These are phyloP conservation scores for Rhinatrema bivittatum DNA, from an alignment of 2,797 vertebrate genomes.

Conservation along the genomic window DNA sequence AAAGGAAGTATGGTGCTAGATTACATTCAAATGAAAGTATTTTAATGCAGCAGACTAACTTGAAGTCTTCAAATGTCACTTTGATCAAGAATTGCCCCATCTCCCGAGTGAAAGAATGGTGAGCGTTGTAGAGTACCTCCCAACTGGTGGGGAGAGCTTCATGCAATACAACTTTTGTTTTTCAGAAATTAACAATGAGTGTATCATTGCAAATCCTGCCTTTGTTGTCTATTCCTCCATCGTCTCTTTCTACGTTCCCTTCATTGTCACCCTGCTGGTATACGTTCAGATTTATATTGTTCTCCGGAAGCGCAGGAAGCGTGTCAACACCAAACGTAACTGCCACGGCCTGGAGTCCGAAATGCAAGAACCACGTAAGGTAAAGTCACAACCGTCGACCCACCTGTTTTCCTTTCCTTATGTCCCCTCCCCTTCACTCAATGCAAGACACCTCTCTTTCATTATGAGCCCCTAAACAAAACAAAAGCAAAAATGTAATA, in stretches of 20 bases:
- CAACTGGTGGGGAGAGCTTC: too few species aligned
- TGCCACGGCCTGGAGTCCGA: constrained; percentile 58
- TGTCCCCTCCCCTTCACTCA: not conserved
- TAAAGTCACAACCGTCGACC: constrained; percentile 40
- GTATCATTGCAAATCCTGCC: constrained; percentile 91
- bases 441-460: not conserved
- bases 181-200: constrained; percentile 88
- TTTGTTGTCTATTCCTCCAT: constrained; percentile 98
- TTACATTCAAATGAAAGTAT: too few species aligned
- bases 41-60: too few species aligned
- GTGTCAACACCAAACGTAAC: constrained; percentile 86
- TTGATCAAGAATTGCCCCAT: too few species aligned
- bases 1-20: too few species aligned
- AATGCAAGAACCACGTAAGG: constrained; percentile 71
- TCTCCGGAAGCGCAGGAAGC: constrained; percentile 84
- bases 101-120: too few species aligned
- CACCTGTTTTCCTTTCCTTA: too few species aligned
- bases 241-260: constrained; percentile 97
- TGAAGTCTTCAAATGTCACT: too few species aligned
- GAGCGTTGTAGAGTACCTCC: too few species aligned
- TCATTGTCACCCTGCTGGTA: constrained; percentile 95
- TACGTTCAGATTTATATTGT: constrained; percentile 97
- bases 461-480: not conserved
- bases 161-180: too few species aligned
- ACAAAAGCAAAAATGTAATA: not conserved